A percentile compares a stretch with the other conserved stretches of the same genome.
These are phyloP conservation scores for Pachyramphus minor DNA, from an alignment of 2,113 vertebrate genomes.

Conservation along the genomic window DNA sequence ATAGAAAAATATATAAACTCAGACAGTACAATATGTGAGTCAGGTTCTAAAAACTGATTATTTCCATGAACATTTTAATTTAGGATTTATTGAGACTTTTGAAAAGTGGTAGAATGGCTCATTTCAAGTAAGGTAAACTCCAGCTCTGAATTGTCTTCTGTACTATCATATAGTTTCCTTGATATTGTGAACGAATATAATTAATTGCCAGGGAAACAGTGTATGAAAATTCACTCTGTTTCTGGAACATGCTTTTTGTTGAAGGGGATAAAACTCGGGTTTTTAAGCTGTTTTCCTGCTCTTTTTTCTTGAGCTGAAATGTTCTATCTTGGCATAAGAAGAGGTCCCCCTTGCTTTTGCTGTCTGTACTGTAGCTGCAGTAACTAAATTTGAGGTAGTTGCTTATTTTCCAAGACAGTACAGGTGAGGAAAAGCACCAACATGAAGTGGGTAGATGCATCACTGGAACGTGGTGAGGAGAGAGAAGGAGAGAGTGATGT, in stretches of 20 bases:
- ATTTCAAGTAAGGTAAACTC: neutral
- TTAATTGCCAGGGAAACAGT: neutral
- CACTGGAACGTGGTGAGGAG: neutral
- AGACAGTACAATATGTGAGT: neutral
- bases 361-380: neutral
- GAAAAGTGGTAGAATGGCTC: neutral
- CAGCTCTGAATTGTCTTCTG: neutral
- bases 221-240: neutral
- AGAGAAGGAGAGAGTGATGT: neutral
- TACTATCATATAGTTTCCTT: neutral
- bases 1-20: neutral
- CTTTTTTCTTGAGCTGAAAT: neutral
- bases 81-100: neutral
- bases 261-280: neutral
- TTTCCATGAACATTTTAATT: neutral
- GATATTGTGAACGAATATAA: neutral
- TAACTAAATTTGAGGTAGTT: neutral
- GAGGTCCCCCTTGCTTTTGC: neutral
- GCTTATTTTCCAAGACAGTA: neutral
- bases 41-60: neutral
- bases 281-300: neutral
- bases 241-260: neutral
- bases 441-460: rapidly evolving
- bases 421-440: neutral
- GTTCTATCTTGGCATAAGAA: neutral